Base-by-base conservation (phyloP, 2,888 invertebrate species). In the Ormyrus rosae region DNA sequence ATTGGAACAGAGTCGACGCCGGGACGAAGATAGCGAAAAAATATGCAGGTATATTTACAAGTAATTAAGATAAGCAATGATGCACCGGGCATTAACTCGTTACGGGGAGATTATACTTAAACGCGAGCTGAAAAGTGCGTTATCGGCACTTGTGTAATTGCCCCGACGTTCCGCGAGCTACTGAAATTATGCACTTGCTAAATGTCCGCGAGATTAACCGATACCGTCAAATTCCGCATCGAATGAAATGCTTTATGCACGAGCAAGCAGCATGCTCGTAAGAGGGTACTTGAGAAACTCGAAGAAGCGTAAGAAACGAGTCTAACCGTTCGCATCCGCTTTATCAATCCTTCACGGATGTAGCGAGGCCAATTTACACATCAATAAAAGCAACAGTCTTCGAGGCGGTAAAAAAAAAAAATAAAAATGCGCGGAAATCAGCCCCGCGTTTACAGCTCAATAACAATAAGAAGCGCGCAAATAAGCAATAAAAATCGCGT, bases 291-390 rank as follows among this genome's bases (percentile, higher is more conserved):
- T 3, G 5, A 45, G 3, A 70, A 6, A 8, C 56, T 67, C 68
- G 68, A 64, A 68, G 61, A 19, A 56, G 58, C 70, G 6, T 19
- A 58, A 80, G 72, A 78, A 55, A 13, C 7, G 1, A 19, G 19
- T 19, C 19, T 19, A 19, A 19, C 19, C 19, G 19, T 19, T 19
- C 19, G 19, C 19, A 19, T 19, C 19, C 19, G 19, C 19, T 19
- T 19, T 19, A 19, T 19, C 19, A 19, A 19, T 19, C 19, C 19
- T 19, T 19, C 19, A 2, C 19, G 19, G 19, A 19, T 19, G 19
- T 19, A 19, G 19, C 19, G 19, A 19, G 19, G 19, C 19, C 19
- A 19, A 19, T 19, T 19, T 19, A 1, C 19, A 19, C 19, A 19
- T 19, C 19, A 19, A 19, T 19, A 19, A 19, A 19, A 19, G 19